Conservation (phyloP, 2,113 vertebrate genomes). For the Leptocoma aspasia region DNA sequence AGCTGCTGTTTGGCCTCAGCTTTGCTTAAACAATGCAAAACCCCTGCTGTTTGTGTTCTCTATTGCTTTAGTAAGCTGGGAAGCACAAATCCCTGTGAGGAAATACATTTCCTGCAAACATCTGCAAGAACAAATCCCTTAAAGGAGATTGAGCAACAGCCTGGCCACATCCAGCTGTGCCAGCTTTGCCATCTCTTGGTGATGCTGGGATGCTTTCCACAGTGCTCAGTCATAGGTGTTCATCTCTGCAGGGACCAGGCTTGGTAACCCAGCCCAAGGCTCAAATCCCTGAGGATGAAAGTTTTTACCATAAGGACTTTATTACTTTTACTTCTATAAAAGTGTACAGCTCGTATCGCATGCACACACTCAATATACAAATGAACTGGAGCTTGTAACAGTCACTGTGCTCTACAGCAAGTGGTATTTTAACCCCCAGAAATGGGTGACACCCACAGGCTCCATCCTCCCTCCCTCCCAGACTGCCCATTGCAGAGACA, state of each 20-base stretch:
- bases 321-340: background rate
- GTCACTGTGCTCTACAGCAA: background rate
- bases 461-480: background rate
- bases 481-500: background rate
- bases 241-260: background rate
- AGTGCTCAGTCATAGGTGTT: fast-evolving
- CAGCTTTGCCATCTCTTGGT: fast-evolving
- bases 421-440: background rate
- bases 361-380: background rate
- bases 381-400: background rate
- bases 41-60: background rate
- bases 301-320: background rate
- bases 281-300: background rate
- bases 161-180: background rate
- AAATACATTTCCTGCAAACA: background rate
- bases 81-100: background rate
- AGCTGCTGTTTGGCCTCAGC: background rate
- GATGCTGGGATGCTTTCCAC: background rate
- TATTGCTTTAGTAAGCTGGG: background rate
- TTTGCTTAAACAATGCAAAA: background rate
- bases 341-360: background rate
- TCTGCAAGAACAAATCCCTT: background rate
- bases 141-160: background rate
- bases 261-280: background rate
- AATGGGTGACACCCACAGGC: background rate